phyloP scores from a whole-genome alignment of 1,140 invertebrate species.

The Drosophila sulfurigaster region DNA sequence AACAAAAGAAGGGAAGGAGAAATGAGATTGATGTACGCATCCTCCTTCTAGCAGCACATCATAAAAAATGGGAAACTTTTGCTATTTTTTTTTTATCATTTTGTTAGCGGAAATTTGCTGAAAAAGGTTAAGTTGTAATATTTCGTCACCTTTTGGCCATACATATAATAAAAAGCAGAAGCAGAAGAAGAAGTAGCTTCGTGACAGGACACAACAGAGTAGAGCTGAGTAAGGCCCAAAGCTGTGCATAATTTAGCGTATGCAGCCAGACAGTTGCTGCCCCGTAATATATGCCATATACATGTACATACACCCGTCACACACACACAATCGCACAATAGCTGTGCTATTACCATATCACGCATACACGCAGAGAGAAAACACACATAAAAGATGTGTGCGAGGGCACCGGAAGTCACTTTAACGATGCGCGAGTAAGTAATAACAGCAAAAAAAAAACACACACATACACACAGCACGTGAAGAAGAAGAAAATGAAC shows the following conservation, averaged over 20 bases:
- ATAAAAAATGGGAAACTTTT: slow-evolving; percentile 21
- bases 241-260: slow-evolving; percentile 79
- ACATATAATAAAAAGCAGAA: not conserved
- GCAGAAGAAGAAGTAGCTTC: not conserved
- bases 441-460: slow-evolving; percentile 67
- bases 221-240: slow-evolving; percentile 52
- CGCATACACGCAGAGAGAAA: slow-evolving; percentile 29
- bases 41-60: slow-evolving; percentile 1
- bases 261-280: slow-evolving; percentile 58
- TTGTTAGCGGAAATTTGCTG: slow-evolving; percentile 75
- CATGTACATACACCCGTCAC: slow-evolving; percentile 25
- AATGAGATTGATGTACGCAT: slow-evolving; percentile 31
- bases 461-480: not conserved
- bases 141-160: slow-evolving; percentile 74
- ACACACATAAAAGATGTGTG: slow-evolving; percentile 30
- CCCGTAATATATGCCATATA: slow-evolving; percentile 68
- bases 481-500: slow-evolving; percentile 22
- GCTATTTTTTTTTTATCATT: slow-evolving; percentile 57
- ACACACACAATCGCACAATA: slow-evolving; percentile 3
- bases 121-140: slow-evolving; percentile 82
- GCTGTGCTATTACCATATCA: slow-evolving; percentile 68
- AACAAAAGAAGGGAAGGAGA: not conserved
- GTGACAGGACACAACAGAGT: not conserved
- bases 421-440: slow-evolving; percentile 83
- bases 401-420: slow-evolving; percentile 74